Evolutionary conservation across 2,797 vertebrate genomes (phyloP).

Genomic region (Aratinga solstitialis): DNA sequence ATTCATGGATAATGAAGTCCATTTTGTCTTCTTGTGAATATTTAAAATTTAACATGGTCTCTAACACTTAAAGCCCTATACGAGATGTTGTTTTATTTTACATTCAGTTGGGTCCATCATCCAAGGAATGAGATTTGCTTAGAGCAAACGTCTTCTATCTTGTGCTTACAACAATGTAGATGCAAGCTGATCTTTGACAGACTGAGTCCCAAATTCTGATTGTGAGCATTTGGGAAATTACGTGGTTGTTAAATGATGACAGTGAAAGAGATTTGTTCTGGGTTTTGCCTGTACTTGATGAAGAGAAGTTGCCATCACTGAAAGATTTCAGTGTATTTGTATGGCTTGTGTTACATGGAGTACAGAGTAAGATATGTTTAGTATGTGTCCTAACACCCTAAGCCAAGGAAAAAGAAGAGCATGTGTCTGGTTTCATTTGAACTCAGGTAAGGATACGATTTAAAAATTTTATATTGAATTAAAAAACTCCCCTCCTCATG

Average conservation of each 20-base stretch:
- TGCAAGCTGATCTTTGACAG: neutral
- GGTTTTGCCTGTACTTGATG: neutral
- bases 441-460: neutral
- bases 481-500: rapidly evolving
- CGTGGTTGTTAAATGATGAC: neutral
- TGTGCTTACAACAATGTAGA: neutral
- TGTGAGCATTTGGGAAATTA: neutral
- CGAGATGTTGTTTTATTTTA: neutral
- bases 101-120: neutral
- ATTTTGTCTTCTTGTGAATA: neutral
- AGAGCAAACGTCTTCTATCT: neutral
- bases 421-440: neutral
- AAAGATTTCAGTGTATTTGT: neutral
- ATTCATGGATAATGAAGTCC: neutral
- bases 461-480: neutral
- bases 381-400: neutral
- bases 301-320: neutral
- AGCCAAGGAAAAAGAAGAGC: neutral
- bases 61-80: neutral
- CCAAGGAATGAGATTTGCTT: neutral
- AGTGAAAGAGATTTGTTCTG: neutral
- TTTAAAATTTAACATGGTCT: neutral
- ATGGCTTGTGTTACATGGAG: neutral
- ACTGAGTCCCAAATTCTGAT: neutral
- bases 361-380: neutral